Evolutionary conservation across 2,888 invertebrate species (phyloP), one percentile per base, ranked within the genome.

Genomic region (Papilio demoleus): DNA sequence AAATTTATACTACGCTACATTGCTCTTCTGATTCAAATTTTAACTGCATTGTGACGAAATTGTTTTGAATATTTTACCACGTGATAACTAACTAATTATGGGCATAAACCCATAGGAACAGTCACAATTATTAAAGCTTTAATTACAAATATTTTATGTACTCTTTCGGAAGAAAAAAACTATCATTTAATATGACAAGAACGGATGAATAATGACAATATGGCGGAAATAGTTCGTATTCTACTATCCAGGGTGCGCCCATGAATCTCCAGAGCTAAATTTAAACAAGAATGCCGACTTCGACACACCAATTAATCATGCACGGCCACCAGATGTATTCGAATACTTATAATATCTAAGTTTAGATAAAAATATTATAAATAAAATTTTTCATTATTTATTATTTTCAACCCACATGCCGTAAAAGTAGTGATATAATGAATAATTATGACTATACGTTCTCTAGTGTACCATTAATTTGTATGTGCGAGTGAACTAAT

Each of bases 251-350:
- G 81, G 85, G 84, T 73, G 82, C 79, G 84, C 83, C 85, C 81
- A 85, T 87, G 86, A 88, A 85, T 81, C 77, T 74, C 77, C 77
- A 77, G 72, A 75, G 82, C 86, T 88, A 88, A 87, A 86, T 88
- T 87, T 87, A 83, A 79, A 79, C 78, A 71, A 82, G 88, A 88
- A 88, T 88, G 86, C 87, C 86, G 88, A 86, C 88, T 86, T 81
- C 77, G 73, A 81, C 80, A 70, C 78, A 76, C 77, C 84, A 86
- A 88, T 88, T 87, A 87, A 85, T 86, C 82, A 82, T 78, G 74
- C 75, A 83, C 61, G 56, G 22, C 31, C 31, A 6, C 36, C 68
- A 67, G 67, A 73, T 72, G 71, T 82, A 80, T 81, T 76, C 77
- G 74, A n/a, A 22, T 34, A 34, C 19, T 6, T 22, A 22, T 47